Conservation (phyloP, 1,140 invertebrate species). For the Dendroctonus valens region DNA sequence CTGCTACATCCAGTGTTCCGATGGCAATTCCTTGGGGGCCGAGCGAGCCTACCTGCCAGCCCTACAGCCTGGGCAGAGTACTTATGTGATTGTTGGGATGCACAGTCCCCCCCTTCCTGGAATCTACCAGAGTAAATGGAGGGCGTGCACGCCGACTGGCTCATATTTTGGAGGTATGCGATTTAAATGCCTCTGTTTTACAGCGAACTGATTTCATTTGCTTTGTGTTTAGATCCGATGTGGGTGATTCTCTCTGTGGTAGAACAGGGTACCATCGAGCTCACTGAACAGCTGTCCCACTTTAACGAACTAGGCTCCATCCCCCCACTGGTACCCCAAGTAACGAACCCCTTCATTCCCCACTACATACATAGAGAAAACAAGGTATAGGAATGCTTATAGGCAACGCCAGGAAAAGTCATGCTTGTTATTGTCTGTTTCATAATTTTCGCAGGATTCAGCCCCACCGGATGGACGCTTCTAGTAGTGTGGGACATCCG, state of each 20-base stretch:
- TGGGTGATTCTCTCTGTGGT: conserved; percentile 48
- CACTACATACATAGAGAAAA: conserved; percentile 29
- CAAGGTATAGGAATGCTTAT: conserved; percentile 11
- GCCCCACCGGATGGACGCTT: conserved; percentile 24
- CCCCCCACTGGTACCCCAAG: conserved; percentile 29
- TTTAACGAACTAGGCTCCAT: conserved; percentile 44
- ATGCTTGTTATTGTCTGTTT: background rate
- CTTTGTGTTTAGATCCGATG: conserved; percentile 42
- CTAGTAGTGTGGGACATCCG: conserved; percentile 4
- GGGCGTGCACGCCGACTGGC: conserved; percentile 75
- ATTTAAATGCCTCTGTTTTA: background rate
- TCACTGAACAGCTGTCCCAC: conserved; percentile 48
- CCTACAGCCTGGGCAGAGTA: conserved; percentile 67
- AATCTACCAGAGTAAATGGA: conserved; percentile 80
- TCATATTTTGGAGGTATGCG: conserved; percentile 78
- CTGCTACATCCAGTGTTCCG: conserved; percentile 67
- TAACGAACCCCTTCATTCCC: conserved; percentile 42
- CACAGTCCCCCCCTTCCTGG: conserved; percentile 66
- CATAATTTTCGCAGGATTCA: conserved; percentile 17
- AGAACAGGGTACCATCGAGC: conserved; percentile 46
- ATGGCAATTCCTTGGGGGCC: conserved; percentile 61
- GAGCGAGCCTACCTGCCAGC: conserved; percentile 55
- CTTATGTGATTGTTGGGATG: conserved; percentile 68
- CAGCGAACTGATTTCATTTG: background rate
- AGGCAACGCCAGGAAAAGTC: background rate